A percentile compares a stretch with the other conserved stretches of the same genome.
phyloP scores from a whole-genome alignment of 2,113 vertebrate species.

The Felis chaus region DNA sequence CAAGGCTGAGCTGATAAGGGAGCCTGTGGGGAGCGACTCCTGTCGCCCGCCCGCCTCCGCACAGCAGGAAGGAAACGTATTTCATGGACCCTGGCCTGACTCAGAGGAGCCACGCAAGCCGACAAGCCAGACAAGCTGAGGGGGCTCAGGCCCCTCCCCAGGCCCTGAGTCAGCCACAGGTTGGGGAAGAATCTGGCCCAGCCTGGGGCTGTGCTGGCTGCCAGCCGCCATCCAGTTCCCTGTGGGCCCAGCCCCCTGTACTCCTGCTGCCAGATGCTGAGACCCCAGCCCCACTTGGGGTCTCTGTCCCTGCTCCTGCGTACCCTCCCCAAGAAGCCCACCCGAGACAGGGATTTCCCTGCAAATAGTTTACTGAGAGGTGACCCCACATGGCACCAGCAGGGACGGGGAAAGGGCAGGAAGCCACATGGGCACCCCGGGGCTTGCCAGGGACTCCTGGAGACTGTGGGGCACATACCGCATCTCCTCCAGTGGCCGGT shows the following conservation, averaged over 20 bases:
- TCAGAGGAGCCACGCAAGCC: background rate
- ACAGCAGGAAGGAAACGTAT: background rate
- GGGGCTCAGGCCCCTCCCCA: background rate
- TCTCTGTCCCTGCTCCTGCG: background rate
- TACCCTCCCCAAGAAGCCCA: background rate
- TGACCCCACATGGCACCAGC: background rate
- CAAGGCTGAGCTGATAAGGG: constrained; percentile 1
- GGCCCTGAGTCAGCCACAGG: background rate
- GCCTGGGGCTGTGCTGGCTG: too few species aligned
- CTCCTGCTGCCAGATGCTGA: too few species aligned
- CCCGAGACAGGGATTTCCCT: background rate
- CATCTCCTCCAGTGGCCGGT: background rate
- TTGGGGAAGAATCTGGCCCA: background rate
- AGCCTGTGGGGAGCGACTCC: background rate
- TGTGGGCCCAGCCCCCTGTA: background rate
- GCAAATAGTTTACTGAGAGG: background rate
- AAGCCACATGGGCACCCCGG: too few species aligned
- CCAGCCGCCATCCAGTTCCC: background rate
- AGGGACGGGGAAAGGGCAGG: background rate
- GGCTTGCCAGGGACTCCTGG: background rate
- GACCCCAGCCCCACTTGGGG: background rate
- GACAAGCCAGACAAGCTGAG: background rate
- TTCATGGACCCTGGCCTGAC: background rate
- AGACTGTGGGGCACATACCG: too few species aligned
- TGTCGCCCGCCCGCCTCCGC: background rate